Base-by-base conservation (phyloP, 2,797 vertebrate species). In the Scolopax rusticola region DNA sequence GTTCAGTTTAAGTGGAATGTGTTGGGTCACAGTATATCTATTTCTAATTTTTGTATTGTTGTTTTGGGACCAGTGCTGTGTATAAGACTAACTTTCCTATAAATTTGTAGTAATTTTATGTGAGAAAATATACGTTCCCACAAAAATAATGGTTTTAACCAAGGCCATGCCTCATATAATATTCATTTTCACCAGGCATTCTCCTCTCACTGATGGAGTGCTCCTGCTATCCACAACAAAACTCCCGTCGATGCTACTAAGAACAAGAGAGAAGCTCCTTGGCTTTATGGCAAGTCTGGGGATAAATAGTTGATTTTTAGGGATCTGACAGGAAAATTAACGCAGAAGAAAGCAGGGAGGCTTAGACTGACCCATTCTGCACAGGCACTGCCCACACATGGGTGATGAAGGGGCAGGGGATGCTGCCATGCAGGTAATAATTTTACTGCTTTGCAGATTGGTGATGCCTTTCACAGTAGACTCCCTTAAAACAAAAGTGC, bases 341-440 rank as follows among this genome's bases (percentile, higher is more conserved):
- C 6, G 23, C 7, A 57, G 64, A 70, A 67, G 33, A 87, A 81
- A 48, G 10, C 6, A 11, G 1, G 2, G 6, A 60, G 43, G 21
- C 38, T 81, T 87, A 28, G 8, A 25, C 12, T 19, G 43, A 43
- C 40, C 20, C 8, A 17, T 20, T 71, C 25, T 45, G 33, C 0
- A 0, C n/a, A 73, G 24, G 2, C 0, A 0, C 59, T 77, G 23
- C 54, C 24, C 33, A 36, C 19, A 23, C 0, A 0, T 33, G 12
- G 9, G 15, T 63, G 27, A 30, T 45, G 48, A 65, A 38, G 7
- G 20, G 18, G 10, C 7, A 41, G 4, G 4, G 15, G 12, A 59
- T 59, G 24, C 27, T 77, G 17, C 10, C 1, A 2, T 11, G 12
- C 7, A 38, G 54, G 7, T 68, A 80, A 69, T 28, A 70, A 59